Evolutionary conservation across 1,140 invertebrate species (phyloP).

Genomic region (Drosophila nebulosa): DNA sequence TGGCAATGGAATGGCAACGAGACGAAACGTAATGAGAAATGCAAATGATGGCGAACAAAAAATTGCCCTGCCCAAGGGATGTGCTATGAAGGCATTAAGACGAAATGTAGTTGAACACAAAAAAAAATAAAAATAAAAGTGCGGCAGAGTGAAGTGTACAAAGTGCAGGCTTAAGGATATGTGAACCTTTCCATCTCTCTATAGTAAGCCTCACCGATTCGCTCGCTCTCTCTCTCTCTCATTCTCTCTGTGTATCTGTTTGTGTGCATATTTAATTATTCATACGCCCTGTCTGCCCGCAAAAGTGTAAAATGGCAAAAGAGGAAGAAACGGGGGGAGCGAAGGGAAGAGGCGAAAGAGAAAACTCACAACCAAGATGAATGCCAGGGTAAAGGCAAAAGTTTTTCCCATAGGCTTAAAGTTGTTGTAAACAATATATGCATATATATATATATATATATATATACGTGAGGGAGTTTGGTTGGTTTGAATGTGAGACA

Average conservation of each 20-base stretch:
- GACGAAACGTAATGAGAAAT: constrained; percentile 59
- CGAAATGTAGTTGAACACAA: constrained; percentile 63
- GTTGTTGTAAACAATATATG: constrained; percentile 61
- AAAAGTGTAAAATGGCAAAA: constrained; percentile 28
- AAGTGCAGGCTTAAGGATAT: constrained; percentile 61
- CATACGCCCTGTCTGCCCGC: constrained; percentile 70
- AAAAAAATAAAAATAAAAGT: constrained; percentile 24
- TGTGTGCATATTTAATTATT: constrained; percentile 71
- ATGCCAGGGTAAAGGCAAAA: constrained; percentile 42
- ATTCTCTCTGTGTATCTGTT: constrained; percentile 19
- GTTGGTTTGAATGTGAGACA: not conserved
- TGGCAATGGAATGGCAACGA: not conserved
- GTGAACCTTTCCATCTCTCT: constrained; percentile 13
- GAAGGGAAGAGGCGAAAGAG: constrained; percentile 23
- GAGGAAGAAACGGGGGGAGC: constrained; percentile 10
- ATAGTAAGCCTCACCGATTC: not conserved
- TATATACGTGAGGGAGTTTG: constrained; percentile 8
- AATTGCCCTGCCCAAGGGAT: constrained; percentile 24
- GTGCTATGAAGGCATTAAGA: constrained; percentile 38
- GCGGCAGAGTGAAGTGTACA: constrained; percentile 48
- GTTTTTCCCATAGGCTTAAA: constrained; percentile 36
- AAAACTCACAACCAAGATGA: constrained; percentile 22
- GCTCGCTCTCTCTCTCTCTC: no score
- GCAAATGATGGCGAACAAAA: constrained; percentile 53
- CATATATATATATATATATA: not conserved